Conservation (phyloP, 2,888 invertebrate genomes). For the Sepioteuthis lessoniana region DNA sequence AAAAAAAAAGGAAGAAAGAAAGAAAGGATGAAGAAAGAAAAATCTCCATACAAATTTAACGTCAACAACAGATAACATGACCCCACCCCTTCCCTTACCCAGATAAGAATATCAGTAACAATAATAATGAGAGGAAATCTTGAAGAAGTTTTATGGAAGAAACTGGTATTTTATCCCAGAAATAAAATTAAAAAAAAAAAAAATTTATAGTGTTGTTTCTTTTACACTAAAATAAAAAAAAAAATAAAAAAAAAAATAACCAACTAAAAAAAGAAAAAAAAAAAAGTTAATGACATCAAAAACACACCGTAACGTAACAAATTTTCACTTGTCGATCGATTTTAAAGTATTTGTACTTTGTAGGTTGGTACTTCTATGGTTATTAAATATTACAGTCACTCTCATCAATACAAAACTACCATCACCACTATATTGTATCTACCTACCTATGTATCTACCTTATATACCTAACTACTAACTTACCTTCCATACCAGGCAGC, state of each 20-base stretch:
- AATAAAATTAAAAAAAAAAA: neutral
- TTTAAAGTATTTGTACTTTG: slow-evolving; percentile 23
- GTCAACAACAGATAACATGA: neutral
- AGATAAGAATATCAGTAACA: neutral
- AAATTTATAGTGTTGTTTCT: neutral
- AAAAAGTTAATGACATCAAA: neutral
- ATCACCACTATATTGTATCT: neutral
- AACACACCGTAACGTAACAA: neutral
- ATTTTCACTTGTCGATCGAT: neutral
- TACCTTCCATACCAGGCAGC: slow-evolving; percentile 33
- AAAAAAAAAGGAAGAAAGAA: neutral
- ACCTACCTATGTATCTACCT: neutral
- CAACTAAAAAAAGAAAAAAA: neutral
- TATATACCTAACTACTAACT: neutral
- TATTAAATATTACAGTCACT: neutral
- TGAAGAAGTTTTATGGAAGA: neutral
- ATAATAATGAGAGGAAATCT: neutral
- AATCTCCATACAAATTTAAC: neutral
- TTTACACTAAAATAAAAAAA: neutral
- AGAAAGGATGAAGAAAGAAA: neutral
- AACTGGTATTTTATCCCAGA: slow-evolving; percentile 2
- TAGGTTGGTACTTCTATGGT: slow-evolving; percentile 21
- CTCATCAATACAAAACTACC: slow-evolving; percentile 1
- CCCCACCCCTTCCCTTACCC: neutral
- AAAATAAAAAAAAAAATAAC: neutral